Percentiles rank a stretch among this genome's conserved stretches.
Evolutionary conservation across 2,113 vertebrate species (phyloP).

Genomic region (Morone saxatilis): DNA sequence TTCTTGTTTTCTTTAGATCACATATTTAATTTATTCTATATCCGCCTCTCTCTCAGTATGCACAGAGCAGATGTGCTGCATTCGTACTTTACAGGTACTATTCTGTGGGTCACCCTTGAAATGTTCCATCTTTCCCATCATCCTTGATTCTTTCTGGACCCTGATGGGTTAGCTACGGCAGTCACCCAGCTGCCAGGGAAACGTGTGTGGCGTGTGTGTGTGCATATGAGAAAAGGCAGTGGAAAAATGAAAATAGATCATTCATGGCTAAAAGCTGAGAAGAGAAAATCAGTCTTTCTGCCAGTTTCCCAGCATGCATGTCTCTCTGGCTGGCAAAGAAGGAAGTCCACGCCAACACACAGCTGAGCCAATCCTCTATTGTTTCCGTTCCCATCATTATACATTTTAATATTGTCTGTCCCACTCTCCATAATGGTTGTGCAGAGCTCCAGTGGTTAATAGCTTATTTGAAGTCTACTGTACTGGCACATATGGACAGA

Average conservation of each 20-base stretch:
- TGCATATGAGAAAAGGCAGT: constrained; percentile 9
- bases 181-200: constrained; percentile 14
- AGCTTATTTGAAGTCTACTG: constrained; percentile 54
- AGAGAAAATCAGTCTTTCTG: constrained; percentile 56
- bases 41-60: background rate
- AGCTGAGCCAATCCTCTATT: constrained; percentile 61
- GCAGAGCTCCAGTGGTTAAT: constrained; percentile 48
- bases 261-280: constrained; percentile 67
- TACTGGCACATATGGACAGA: constrained; percentile 43
- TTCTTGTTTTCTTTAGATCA: background rate
- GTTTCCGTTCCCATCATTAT: constrained; percentile 52
- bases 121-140: constrained; percentile 55
- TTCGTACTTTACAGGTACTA: constrained; percentile 18
- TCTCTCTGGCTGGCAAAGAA: constrained; percentile 59
- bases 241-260: constrained; percentile 72
- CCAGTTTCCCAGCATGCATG: constrained; percentile 65
- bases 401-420: constrained; percentile 59
- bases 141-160: constrained; percentile 55
- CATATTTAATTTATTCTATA: background rate
- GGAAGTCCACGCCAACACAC: constrained; percentile 50
- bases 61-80: background rate
- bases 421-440: constrained; percentile 41
- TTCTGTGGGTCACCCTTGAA: constrained; percentile 45
- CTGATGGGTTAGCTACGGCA: constrained; percentile 33
- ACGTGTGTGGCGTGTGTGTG: constrained; percentile 20